Base-by-base conservation (phyloP, 2,113 vertebrate genomes). In the Anarhynchus alexandrinus region DNA sequence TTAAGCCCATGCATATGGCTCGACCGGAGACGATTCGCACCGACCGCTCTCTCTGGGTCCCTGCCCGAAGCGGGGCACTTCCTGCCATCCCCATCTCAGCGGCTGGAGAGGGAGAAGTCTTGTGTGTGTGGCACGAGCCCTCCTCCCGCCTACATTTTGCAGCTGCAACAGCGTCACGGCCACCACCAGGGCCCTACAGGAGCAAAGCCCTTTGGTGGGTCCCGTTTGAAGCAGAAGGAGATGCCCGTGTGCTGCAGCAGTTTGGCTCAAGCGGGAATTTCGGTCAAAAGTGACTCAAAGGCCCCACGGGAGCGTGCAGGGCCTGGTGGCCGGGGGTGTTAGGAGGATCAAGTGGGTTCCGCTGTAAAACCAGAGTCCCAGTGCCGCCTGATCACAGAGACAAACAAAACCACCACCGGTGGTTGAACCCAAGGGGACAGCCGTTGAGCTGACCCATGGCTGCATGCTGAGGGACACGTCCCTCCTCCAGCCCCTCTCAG, bases 301-400 rank as follows among this genome's bases (percentile, higher is more conserved):
- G 9, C 43, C 29, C 8, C 13, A 1, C 4, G 18, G 57, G 10
- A 78, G 7, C 4, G 2, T 2, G 13, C 29, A 23, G 61, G 20
- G 49, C 20, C 0, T 3, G 29, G 45, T 11, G 45, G 7, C 22
- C 22, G 43, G 30, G 19, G 32, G 5, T 0, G 8, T 9, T 14
- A 54, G 27, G 43, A 54, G 42, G 29, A 47, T 36, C 8, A 2
- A 3, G 12, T 10, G 22, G 22, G 19, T 49, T 23, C 18, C 52
- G 19, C 40, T 10, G 1, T 17, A 26, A 42, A 65, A 65, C 7
- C 42, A 52, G 61, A 66, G 34, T 40, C 42, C 42, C 18, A 1
- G 45, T 32, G 22, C 52, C 20, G 32, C 32, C 26, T 6, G 47
- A 5, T 12, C 20, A 26, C 21, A 10, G 11, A 22, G 57, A 38